Percentiles rank a stretch among this genome's conserved stretches.
Evolutionary conservation across 2,113 vertebrate genomes (phyloP).

Genomic region (Rhynchomys soricoides): DNA sequence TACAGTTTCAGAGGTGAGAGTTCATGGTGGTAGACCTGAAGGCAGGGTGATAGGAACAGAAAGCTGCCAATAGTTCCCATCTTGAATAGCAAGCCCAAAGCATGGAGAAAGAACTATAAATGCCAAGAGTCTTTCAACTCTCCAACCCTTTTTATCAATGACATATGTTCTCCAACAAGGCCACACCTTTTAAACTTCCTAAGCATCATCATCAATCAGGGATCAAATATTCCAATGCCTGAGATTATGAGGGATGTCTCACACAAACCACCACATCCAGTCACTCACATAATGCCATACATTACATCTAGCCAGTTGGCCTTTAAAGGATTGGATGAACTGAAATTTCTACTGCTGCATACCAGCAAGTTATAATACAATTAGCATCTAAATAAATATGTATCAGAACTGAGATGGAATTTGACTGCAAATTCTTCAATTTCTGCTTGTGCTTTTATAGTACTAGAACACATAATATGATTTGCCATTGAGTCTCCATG

Average conservation of each 20-base stretch:
- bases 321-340: not conserved
- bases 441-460: not conserved
- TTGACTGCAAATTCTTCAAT: conserved; percentile 17
- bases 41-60: not conserved
- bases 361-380: not conserved
- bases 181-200: not conserved
- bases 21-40: not conserved
- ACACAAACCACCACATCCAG: not conserved
- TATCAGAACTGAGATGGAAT: conserved; percentile 6
- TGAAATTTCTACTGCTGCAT: not conserved
- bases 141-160: not conserved
- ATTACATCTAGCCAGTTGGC: not conserved
- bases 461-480: not conserved
- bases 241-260: not conserved
- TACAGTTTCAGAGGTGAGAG: not conserved
- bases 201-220: not conserved
- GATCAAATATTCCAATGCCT: not conserved
- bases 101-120: not conserved
- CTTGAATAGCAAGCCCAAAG: not conserved
- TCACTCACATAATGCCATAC: not conserved
- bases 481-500: not conserved
- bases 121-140: not conserved
- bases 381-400: not conserved
- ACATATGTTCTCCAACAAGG: not conserved
- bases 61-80: not conserved